Evolutionary conservation across 2,797 vertebrate species (phyloP).

Genomic region (Phataginus tetradactyla): DNA sequence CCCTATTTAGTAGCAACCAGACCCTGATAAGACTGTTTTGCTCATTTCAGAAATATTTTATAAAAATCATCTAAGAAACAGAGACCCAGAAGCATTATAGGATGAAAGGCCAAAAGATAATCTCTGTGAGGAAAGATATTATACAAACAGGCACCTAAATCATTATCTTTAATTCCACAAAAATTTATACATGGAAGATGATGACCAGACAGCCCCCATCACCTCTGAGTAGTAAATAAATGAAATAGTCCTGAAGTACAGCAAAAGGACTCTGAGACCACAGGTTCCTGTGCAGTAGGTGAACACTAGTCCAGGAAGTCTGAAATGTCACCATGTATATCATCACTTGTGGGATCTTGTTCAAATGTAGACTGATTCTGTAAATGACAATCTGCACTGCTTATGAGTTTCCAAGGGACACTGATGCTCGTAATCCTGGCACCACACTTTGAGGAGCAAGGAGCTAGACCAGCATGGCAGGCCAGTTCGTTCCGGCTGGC

Average conservation of each 20-base stretch:
- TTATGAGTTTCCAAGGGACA: neutral
- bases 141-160: conserved; percentile 1
- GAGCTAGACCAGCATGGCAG: neutral
- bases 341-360: neutral
- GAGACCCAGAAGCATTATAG: conserved; percentile 4
- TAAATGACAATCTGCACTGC: neutral
- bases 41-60: neutral
- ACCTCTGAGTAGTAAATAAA: conserved; percentile 48
- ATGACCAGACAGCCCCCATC: neutral
- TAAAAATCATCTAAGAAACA: conserved; percentile 26
- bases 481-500: neutral
- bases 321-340: neutral
- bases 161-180: conserved; percentile 14
- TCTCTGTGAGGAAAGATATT: conserved; percentile 20
- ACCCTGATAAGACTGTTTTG: neutral
- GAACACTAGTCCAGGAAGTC: neutral
- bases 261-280: neutral
- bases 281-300: neutral
- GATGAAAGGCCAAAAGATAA: conserved; percentile 38
- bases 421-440: neutral
- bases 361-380: neutral
- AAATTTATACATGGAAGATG: conserved; percentile 42
- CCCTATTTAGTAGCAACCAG: conserved; percentile 9
- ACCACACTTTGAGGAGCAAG: neutral
- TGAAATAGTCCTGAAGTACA: neutral